A percentile compares a stretch with the other conserved stretches of the same genome.
Evolutionary conservation across 2,888 invertebrate species (phyloP).

Genomic region (Polyommatus icarus): DNA sequence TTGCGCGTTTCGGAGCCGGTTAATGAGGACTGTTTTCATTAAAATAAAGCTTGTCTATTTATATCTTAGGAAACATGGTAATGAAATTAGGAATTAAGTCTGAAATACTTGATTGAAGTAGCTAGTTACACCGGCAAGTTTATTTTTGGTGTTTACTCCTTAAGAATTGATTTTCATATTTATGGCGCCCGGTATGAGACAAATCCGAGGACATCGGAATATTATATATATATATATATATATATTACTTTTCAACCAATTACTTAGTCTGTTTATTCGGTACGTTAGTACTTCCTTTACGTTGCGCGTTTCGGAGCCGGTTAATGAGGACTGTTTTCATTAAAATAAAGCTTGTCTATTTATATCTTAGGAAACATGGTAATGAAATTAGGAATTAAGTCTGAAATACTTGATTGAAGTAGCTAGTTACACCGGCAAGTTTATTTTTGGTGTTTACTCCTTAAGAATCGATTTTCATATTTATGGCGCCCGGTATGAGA

Average conservation of each 20-base stretch:
- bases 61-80: background rate
- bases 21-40: background rate
- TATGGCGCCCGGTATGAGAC: too few relatives aligned
- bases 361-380: background rate
- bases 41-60: background rate
- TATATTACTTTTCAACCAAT: slow-evolving; percentile 27
- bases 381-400: background rate
- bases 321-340: background rate
- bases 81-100: background rate
- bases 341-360: background rate
- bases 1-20: background rate
- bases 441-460: too few relatives aligned
- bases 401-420: background rate
- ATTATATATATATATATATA: too few relatives aligned
- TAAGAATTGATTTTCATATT: too few relatives aligned
- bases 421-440: background rate
- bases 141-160: too few relatives aligned
- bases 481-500: too few relatives aligned
- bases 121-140: background rate
- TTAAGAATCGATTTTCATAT: too few relatives aligned
- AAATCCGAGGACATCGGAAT: too few relatives aligned
- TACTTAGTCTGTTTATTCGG: slow-evolving; percentile 8
- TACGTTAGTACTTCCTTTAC: background rate
- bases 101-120: background rate
- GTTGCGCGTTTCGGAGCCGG: background rate